Base-by-base conservation (phyloP, 2,888 invertebrate species). In the Eupithecia inturbata region DNA sequence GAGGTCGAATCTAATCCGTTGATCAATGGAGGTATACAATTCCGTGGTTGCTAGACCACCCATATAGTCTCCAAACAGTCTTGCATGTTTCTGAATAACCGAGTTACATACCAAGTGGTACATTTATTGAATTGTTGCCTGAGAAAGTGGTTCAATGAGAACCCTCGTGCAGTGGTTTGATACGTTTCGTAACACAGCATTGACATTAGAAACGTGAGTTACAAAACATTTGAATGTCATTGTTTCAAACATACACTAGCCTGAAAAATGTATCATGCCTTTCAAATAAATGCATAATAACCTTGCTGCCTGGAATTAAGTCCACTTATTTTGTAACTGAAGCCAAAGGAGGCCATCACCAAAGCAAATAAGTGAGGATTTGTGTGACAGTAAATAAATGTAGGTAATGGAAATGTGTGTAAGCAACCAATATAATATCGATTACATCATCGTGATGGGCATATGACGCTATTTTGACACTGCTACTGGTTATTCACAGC, bases 161-260 rank as follows among this genome's bases (percentile, higher is more conserved):
- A 53, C 36, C 71, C n/a, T 53, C 63, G 19, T 45, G 31, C 41
- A 72, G 53, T 53, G 49, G 39, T 41, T 69, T 71, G 22, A 10
- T 64, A 36, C 31, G 39, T 80, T 78, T 78, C 74, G 72, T 70
- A 77, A 79, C 72, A 31, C 77, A 84, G 69, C 84, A 83, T 84
- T 83, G 83, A 83, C 82, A 82, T 83, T 83, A 84, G 79, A 84
- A 84, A 83, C 77, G 72, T 79, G 74, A 69, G 57, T 72, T 78
- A 78, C 70, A 64, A 75, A 70, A 60, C 62, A 69, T n/a, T 69
- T 72, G 70, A 74, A 74, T 74, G 71, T 70, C 73, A 73, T 73
- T 73, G 76, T 76, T 76, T 72, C 33, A 68, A 71, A 45, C 36
- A 36, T 5, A 10, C 10, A 45, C 19, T 45, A 19, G 45, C 16